phyloP scores from a whole-genome alignment of 2,888 invertebrate genomes.

The Ganaspis brasiliensis region DNA sequence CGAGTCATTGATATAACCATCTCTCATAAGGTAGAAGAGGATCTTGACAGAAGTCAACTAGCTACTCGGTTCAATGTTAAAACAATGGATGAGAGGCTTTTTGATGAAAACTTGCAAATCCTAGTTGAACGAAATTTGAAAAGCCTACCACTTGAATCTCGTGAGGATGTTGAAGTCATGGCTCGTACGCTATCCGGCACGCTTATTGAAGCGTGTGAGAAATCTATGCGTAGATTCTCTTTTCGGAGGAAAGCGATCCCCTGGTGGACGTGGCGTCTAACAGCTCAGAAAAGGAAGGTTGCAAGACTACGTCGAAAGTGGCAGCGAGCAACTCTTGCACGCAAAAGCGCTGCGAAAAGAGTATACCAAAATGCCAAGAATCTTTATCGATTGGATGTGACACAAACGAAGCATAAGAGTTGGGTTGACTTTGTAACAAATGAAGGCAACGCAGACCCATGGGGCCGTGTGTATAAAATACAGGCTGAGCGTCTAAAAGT shows the following conservation, averaged over 20 bases:
- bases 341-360: neutral
- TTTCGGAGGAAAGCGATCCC: neutral
- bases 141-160: neutral
- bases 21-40: neutral
- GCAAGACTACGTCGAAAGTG: neutral
- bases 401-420: neutral
- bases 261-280: neutral
- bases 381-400: too few relatives aligned
- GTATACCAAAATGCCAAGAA: neutral
- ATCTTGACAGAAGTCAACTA: neutral
- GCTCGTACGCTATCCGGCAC: neutral
- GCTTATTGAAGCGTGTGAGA: neutral
- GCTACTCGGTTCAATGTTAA: too few relatives aligned
- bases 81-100: neutral
- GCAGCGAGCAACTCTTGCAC: neutral
- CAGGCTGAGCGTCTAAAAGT: slow-evolving; percentile 22
- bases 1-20: slow-evolving; percentile 10
- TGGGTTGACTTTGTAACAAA: slow-evolving; percentile 45
- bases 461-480: slow-evolving; percentile 58
- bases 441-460: slow-evolving; percentile 53
- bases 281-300: neutral
- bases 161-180: neutral
- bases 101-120: too few relatives aligned
- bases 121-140: neutral
- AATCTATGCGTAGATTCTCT: neutral